Base-by-base conservation (phyloP, 2,797 vertebrate species). In the Cossypha heuglini region DNA sequence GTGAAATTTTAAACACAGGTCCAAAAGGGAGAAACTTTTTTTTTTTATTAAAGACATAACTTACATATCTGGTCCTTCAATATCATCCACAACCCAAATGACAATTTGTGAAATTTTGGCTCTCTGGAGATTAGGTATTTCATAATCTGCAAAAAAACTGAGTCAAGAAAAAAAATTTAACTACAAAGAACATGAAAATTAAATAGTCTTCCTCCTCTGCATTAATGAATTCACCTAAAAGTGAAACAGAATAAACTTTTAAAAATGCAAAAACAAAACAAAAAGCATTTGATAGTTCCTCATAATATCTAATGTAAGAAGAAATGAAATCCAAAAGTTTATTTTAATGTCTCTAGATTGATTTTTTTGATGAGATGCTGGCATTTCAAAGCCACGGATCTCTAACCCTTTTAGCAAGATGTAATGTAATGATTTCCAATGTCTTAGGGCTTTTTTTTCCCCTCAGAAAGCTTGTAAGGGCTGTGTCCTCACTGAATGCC, bases 71-170 rank as follows among this genome's bases (percentile, higher is more conserved):
- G 96, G 94, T 86, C 97, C 95, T 67, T 88, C 75, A 10, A 98
- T 93, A 21, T 98, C 97, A 96, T 98, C 97, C 96, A 98, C 97
- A 51, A 98, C 96, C 98, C 98, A 98, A 93, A 98, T 97, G 38
- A 96, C 89, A 71, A 98, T 31, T 79, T 85, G 42, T 61, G 98
- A 98, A 90, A 98, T 73, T 92, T 97, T 97, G 58, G 88, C 93
- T 91, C 93, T 98, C 94, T 97, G 97, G 33, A 98, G 86, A 92
- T 97, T 94, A n/a, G 98, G 98, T 91, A 98, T 94, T 97, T 98
- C 98, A 94, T 86, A 98, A 77, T 98, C 97, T 96, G 98, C 97
- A 97, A 98, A 98, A 97, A 97, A 98, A 3, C 98, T 98, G 58
- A 85, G 86, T 90, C 17, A 80, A 67, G 75, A 66, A 87, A 81